Conservation (phyloP, 2,113 vertebrate species). For the Pelodiscus sinensis region DNA sequence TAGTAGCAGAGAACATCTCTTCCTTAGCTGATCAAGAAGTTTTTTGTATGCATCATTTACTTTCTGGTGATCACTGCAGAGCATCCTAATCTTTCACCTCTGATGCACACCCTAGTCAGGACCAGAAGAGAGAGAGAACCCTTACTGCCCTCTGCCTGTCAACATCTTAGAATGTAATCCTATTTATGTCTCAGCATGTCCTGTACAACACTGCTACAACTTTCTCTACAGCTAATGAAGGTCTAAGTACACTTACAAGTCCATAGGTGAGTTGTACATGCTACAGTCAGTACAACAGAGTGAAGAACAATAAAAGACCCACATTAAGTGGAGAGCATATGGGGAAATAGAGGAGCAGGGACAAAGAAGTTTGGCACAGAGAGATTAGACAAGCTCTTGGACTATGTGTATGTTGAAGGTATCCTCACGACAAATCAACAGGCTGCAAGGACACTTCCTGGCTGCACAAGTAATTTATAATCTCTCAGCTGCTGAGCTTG, state of each 20-base stretch:
- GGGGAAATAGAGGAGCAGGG: neutral
- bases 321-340: neutral
- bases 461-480: conserved; percentile 5
- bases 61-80: neutral
- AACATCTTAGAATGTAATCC: neutral
- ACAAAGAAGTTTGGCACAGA: neutral
- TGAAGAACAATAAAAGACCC: rapidly evolving
- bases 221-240: neutral
- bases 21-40: neutral
- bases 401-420: conserved; percentile 21
- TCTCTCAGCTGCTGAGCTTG: conserved; percentile 59
- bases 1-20: neutral
- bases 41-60: neutral
- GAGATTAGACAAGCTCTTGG: neutral
- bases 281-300: rapidly evolving
- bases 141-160: neutral
- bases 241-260: rapidly evolving
- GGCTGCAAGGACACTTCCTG: neutral
- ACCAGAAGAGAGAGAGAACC: neutral
- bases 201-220: neutral
- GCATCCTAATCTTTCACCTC: neutral
- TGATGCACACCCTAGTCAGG: neutral
- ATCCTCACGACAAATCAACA: neutral
- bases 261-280: neutral
- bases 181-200: rapidly evolving